These are phyloP conservation scores for Odobenus rosmarus DNA, from an alignment of 2,113 vertebrate genomes.

Conservation along the genomic window DNA sequence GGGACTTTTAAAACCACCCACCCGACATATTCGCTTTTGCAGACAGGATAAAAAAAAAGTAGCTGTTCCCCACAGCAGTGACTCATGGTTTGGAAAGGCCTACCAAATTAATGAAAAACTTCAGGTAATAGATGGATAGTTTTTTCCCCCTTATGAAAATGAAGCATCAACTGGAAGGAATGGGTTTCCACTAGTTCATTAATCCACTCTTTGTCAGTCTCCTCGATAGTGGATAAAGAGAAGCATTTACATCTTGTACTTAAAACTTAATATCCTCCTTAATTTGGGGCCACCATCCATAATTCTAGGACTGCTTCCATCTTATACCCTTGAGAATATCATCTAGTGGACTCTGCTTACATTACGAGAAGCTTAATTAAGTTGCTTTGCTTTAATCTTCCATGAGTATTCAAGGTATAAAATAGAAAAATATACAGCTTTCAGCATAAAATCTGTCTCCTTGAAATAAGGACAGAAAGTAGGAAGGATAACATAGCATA, in stretches of 20 bases:
- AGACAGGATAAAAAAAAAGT: not conserved
- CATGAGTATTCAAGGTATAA: slow-evolving; percentile 16
- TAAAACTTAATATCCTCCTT: slow-evolving; percentile 43
- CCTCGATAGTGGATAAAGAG: not conserved
- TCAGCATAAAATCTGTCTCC: slow-evolving; percentile 47
- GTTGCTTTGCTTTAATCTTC: slow-evolving; percentile 53
- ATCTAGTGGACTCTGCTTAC: not conserved
- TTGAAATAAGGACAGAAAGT: slow-evolving; percentile 49
- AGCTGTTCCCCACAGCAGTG: not conserved
- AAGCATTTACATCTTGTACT: not conserved
- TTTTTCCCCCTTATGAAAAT: slow-evolving; percentile 24
- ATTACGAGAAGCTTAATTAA: slow-evolving; percentile 57
- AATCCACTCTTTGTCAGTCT: slow-evolving; percentile 1
- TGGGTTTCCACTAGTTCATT: slow-evolving; percentile 25
- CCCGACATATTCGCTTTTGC: not conserved
- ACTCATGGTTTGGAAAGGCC: slow-evolving; percentile 19
- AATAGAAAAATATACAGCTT: slow-evolving; percentile 48
- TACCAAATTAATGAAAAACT: slow-evolving; percentile 30
- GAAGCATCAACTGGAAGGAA: slow-evolving; percentile 17
- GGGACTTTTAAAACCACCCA: slow-evolving; percentile 27
- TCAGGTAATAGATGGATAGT: not conserved
- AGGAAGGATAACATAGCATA: not conserved
- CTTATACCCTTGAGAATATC: not conserved
- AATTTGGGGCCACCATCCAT: not conserved
- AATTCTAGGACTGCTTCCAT: not conserved